Evolutionary conservation across 1,140 invertebrate species (phyloP).

Genomic region (Drosophila novamexicana): DNA sequence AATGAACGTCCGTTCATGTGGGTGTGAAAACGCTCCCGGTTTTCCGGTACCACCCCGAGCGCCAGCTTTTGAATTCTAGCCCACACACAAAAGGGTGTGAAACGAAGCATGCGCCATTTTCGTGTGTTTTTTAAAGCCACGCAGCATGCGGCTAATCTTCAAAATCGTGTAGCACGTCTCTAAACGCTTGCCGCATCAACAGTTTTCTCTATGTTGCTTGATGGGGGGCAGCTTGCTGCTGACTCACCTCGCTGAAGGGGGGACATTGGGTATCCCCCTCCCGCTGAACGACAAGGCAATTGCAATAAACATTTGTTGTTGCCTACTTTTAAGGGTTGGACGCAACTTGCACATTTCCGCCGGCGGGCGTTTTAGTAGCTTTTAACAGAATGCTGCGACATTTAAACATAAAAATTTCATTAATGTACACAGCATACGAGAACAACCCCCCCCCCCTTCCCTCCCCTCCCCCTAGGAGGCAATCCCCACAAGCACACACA

Average conservation of each 20-base stretch:
- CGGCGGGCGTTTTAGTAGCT: constrained; percentile 54
- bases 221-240: constrained; percentile 29
- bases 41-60: constrained; percentile 32
- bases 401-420: constrained; percentile 73
- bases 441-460: constrained; percentile 5
- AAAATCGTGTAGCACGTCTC: constrained; percentile 75
- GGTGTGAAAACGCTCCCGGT: constrained; percentile 66
- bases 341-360: constrained; percentile 59
- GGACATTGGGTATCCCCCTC: constrained; percentile 24
- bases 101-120: constrained; percentile 70
- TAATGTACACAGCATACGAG: constrained; percentile 35
- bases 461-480: constrained; percentile 13
- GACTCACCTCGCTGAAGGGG: constrained; percentile 57
- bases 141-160: constrained; percentile 74
- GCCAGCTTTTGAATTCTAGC: constrained; percentile 43
- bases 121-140: constrained; percentile 62
- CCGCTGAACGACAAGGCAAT: constrained; percentile 37
- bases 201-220: constrained; percentile 38
- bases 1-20: constrained; percentile 64
- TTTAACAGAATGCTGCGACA: constrained; percentile 62
- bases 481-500: not conserved
- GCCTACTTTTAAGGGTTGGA: constrained; percentile 71
- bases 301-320: constrained; percentile 67
- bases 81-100: constrained; percentile 71
- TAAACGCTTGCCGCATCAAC: constrained; percentile 68